Evolutionary conservation across 2,888 invertebrate species (phyloP), one percentile per base, ranked within the genome.

Genomic region (Xylocampa areola): DNA sequence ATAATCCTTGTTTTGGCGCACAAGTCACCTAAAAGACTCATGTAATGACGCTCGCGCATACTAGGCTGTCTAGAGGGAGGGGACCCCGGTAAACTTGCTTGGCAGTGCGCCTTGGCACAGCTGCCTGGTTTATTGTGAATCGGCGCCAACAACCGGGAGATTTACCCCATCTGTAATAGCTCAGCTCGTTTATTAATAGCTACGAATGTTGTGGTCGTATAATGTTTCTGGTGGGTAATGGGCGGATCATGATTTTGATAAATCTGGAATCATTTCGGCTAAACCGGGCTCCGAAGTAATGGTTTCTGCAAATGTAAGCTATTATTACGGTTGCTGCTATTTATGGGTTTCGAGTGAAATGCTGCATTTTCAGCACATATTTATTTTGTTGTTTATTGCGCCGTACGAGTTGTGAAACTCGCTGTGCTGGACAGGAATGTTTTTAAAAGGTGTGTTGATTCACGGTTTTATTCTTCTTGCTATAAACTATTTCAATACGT

Each of bases 101-200:
- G 90, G 90, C 90, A 88, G 71, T 53, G 73, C 79, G 84, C 85
- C 88, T 88, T 88, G 89, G 89, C 88, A 84, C 77, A 58, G 76
- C 81, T 76, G 82, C 81, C 82, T 84, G 82, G 83, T 87, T 85
- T 85, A 88, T 85, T 82, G 86, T 82, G 81, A 82, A 68, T 76
- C 71, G 79, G 86, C 85, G 90, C 89, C 90, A 89, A 86, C 84
- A 81, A 82, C 79, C 72, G 77, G 65, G 82, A 86, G 86, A 85
- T 87, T 85, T 86, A 86, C 84, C 84, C 87, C 79, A 79, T 81
- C 80, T 82, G 82, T 84, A 87, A 86, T 85, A 82, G 82, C 79
- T 68, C 75, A 70, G 76, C 77, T 80, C 80, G 79, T 85, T 85
- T 85, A 84, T 86, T 86, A 82, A 85, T 84, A 81, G 81, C 81